Evolutionary conservation across 2,113 vertebrate species (phyloP), one percentile per base, ranked within the genome.

Genomic region (Oreocharis arfaki): DNA sequence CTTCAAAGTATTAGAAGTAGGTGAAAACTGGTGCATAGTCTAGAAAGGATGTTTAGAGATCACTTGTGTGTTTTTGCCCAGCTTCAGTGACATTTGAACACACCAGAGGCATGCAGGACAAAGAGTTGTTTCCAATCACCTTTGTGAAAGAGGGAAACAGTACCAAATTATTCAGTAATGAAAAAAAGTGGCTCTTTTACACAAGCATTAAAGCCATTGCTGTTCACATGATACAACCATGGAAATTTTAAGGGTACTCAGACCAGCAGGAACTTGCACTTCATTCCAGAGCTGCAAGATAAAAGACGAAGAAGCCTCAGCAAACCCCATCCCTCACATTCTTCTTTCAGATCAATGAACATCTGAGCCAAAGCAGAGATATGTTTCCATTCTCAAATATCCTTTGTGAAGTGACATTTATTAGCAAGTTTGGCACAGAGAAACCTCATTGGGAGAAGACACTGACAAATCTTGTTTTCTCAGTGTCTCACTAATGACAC

Each of bases 391-490:
- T 93, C 93, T 84, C 70, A 67, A 87, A 90, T 30, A 67, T n/a
- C 68, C 86, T 86, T 87, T 64, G 78, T 87, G 70, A 78, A 88
- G 82, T 57, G 78, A 95, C 78, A 92, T 95, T 96, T 95, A 95
- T 95, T 95, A 93, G 89, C 64, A 87, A 84, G 65, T 64, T 88
- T 91, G 96, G 87, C 93, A 96, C 61, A 78, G 50, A 90, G 82
- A 87, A 77, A 59, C 55, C 59, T 84, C 91, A 71, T 1, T 64
- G 77, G 52, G 75, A 94, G 52, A 89, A 41, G 68, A 95, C 77
- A 89, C 39, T 41, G 68, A 81, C 64, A 94, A 81, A 70, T 27
- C 26, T 69, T 50, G 32, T 57, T 83, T 84, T 64, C 64, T 78
- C 73, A 49, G 64, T 71, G 65, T 64, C 77, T 55, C 27, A 32